Conservation (phyloP, 2,113 vertebrate species). For the Clupea harengus region DNA sequence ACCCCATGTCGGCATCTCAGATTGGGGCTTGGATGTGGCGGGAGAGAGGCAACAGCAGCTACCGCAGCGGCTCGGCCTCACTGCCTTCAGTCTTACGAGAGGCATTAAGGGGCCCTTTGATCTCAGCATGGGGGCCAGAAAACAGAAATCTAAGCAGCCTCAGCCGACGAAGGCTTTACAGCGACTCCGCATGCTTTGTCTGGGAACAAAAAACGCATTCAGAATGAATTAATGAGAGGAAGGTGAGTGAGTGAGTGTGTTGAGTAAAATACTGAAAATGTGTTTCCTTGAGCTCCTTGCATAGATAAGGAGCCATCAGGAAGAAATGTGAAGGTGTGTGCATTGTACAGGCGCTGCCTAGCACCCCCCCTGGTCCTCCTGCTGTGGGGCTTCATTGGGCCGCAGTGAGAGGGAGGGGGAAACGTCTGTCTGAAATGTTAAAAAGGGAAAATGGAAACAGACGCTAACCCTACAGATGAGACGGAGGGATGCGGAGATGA, state of each 20-base stretch:
- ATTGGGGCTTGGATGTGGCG: not conserved
- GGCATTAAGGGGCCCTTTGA: slow-evolving; percentile 39
- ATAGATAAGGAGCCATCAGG: too few species aligned
- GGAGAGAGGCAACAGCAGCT: not conserved
- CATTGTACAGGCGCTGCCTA: not conserved
- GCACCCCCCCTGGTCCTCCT: not conserved
- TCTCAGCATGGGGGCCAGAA: slow-evolving; percentile 32
- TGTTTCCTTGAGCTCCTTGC: too few species aligned
- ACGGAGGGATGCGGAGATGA: not conserved
- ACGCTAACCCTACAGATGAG: not conserved
- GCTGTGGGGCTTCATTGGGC: not conserved
- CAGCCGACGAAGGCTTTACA: slow-evolving; percentile 4
- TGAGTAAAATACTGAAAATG: not conserved
- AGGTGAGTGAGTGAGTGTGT: not conserved
- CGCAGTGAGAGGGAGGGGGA: not conserved
- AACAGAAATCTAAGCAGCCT: slow-evolving; percentile 29
- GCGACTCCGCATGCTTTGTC: slow-evolving; percentile 23
- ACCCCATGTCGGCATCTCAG: not conserved
- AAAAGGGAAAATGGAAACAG: not conserved
- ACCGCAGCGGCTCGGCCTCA: not conserved
- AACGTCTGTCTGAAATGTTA: not conserved
- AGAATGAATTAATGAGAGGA: slow-evolving; percentile 30
- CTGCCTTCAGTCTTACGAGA: slow-evolving; percentile 14
- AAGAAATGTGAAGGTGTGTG: not conserved
- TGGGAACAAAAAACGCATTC: slow-evolving; percentile 4